These are phyloP conservation scores for Semibalanus balanoides DNA, from an alignment of 1,140 invertebrate species.

Conservation along the genomic window DNA sequence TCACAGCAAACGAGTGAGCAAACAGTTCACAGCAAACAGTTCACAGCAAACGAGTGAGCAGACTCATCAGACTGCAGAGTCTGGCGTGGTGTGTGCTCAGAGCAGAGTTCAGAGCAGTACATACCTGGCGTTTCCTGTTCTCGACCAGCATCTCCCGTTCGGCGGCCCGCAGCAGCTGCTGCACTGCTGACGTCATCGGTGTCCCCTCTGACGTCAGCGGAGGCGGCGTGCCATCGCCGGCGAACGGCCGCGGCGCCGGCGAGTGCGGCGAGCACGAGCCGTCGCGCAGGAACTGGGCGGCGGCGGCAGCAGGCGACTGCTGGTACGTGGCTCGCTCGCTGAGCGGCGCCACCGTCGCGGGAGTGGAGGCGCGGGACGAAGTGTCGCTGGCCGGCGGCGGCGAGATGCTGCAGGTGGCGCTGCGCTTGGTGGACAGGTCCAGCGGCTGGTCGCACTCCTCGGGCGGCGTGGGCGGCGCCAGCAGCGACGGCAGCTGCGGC, in stretches of 20 bases:
- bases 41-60: too few species aligned
- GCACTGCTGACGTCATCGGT: slow-evolving; percentile 8
- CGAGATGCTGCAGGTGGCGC: slow-evolving; percentile 35
- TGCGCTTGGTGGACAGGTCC: slow-evolving; percentile 63
- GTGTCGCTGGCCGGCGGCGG: slow-evolving; percentile 25
- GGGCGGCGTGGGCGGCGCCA: slow-evolving; percentile 20
- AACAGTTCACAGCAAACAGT: too few species aligned
- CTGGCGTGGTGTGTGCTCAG: too few species aligned
- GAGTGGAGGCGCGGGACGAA: slow-evolving; percentile 8
- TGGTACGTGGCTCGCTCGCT: not conserved
- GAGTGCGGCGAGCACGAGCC: not conserved
- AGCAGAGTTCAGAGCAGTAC: too few species aligned
- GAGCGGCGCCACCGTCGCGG: slow-evolving; percentile 4
- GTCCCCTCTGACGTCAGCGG: not conserved
- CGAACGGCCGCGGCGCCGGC: not conserved
- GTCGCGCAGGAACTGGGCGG: not conserved
- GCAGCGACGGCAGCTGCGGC: slow-evolving; percentile 15
- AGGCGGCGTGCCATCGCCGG: not conserved
- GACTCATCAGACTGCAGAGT: too few species aligned
- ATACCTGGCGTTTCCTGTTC: slow-evolving; percentile 34
- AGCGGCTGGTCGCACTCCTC: slow-evolving; percentile 52
- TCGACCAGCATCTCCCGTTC: slow-evolving; percentile 29
- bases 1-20: too few species aligned
- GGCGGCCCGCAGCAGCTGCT: slow-evolving; percentile 7
- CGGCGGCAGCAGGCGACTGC: not conserved